Evolutionary conservation across 2,888 invertebrate species (phyloP).

Genomic region (Furcula furcula): DNA sequence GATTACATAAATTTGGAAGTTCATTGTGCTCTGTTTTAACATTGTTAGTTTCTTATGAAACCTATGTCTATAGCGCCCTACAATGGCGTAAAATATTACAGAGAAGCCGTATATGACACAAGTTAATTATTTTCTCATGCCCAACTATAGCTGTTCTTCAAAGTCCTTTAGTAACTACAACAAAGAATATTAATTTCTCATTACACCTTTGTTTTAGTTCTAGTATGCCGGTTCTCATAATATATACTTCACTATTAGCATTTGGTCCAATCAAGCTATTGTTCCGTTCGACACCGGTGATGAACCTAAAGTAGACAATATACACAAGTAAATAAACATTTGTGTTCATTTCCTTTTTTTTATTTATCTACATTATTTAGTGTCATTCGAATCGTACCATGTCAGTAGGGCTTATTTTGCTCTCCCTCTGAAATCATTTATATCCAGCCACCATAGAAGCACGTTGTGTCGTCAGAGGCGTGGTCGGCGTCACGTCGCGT

Average conservation of each 20-base stretch:
- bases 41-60: background rate
- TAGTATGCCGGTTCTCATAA: conserved; percentile 26
- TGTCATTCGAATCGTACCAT: conserved; percentile 30
- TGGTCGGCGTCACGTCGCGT: conserved; percentile 69
- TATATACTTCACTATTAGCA: conserved; percentile 14
- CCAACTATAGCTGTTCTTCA: conserved; percentile 1
- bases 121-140: background rate
- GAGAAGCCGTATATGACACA: background rate
- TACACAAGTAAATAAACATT: background rate
- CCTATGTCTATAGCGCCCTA: background rate
- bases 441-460: conserved; percentile 49
- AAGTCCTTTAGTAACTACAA: conserved; percentile 7
- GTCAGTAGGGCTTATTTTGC: conserved; percentile 32
- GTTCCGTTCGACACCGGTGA: conserved; percentile 15
- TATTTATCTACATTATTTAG: background rate
- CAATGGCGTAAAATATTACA: background rate
- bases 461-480: conserved; percentile 59
- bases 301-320: conserved; percentile 10
- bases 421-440: conserved; percentile 39
- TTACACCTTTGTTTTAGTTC: conserved; percentile 21
- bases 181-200: conserved; percentile 11
- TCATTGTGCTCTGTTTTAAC: background rate
- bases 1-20: background rate
- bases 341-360: background rate
- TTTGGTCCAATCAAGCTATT: conserved; percentile 22